Evolutionary conservation across 2,888 invertebrate genomes (phyloP).

Genomic region (Nowickia ferox): DNA sequence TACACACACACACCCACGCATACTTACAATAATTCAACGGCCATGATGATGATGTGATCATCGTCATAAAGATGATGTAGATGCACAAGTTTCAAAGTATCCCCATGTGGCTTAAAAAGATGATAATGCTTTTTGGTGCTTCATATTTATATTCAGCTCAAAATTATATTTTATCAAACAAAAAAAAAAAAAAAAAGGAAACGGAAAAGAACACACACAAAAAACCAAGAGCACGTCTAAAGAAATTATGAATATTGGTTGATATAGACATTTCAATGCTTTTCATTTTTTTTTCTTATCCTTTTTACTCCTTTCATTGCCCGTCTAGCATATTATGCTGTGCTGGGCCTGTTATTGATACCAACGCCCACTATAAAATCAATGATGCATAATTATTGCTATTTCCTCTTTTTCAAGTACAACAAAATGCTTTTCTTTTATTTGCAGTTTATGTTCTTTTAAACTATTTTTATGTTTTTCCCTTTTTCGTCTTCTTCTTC

Average conservation of each 20-base stretch:
- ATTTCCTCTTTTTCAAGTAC: slow-evolving; percentile 52
- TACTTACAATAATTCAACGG: slow-evolving; percentile 38
- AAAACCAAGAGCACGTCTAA: slow-evolving; percentile 11
- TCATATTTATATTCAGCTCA: slow-evolving; percentile 61
- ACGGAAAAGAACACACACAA: too few relatives aligned
- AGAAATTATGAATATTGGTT: slow-evolving; percentile 10
- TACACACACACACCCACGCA: neutral
- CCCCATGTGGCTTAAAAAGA: slow-evolving; percentile 66
- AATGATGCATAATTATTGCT: slow-evolving; percentile 71
- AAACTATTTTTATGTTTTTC: slow-evolving; percentile 15
- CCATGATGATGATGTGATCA: slow-evolving; percentile 20
- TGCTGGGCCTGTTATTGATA: slow-evolving; percentile 65
- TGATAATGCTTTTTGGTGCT: slow-evolving; percentile 70
- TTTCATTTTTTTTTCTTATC: slow-evolving; percentile 10
- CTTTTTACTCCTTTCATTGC: slow-evolving; percentile 17
- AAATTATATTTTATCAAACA: slow-evolving; percentile 31
- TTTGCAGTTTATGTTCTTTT: slow-evolving; percentile 40
- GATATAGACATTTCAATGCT: slow-evolving; percentile 42
- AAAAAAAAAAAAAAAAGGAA: neutral
- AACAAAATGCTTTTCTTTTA: slow-evolving; percentile 4
- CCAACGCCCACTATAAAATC: slow-evolving; percentile 68
- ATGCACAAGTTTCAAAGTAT: slow-evolving; percentile 58
- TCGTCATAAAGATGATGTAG: slow-evolving; percentile 29
- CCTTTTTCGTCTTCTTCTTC: neutral
- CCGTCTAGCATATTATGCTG: slow-evolving; percentile 22